Evolutionary conservation across 2,888 invertebrate species (phyloP), one percentile per base, ranked within the genome.

Genomic region (Cryptocheilus praepositus): DNA sequence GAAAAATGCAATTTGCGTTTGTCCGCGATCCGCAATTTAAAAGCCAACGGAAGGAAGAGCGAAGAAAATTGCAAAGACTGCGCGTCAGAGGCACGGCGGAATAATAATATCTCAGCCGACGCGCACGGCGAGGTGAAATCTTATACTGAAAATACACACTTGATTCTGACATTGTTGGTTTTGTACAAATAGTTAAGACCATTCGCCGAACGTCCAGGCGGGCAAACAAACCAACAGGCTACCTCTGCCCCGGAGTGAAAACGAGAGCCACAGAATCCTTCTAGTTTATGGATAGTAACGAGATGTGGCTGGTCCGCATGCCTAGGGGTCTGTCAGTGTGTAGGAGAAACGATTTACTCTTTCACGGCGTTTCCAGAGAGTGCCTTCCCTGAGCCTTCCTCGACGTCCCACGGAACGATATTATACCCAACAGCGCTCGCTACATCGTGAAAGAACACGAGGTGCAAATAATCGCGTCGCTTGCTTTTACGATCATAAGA

Each of bases 321-420:
- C 61, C 44, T 64, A 64, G 62, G 45, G 58, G 67, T 18, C 44
- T 56, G 44, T 44, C 59, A 58, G 54, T 56, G 61, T 66, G 53
- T 52, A 66, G 60, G 58, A 54, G 64, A 71, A 73, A 74, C 73
- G 72, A 76, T 80, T 78, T 73, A 73, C 71, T 78, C 69, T 61
- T 63, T 58, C 56, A 46, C 70, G 58, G 67, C 62, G 61, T 67
- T 66, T 65, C 67, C 71, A 73, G 72, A 61, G 53, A 66, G 61
- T 56, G 63, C 43, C 52, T 25, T 18, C 54, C 53, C 44, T 43
- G 53, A 63, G 53, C 53, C 21, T 36, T 44, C 49, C n/a, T 62
- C 61, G 15, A 49, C 49, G 57, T 59, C 63, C 58, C 51, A 57
- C 57, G 64, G 46, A 55, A 57, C 62, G 73, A 76, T 73, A 77